Conservation (phyloP, 2,888 invertebrate genomes). For the Sericinus montela region DNA sequence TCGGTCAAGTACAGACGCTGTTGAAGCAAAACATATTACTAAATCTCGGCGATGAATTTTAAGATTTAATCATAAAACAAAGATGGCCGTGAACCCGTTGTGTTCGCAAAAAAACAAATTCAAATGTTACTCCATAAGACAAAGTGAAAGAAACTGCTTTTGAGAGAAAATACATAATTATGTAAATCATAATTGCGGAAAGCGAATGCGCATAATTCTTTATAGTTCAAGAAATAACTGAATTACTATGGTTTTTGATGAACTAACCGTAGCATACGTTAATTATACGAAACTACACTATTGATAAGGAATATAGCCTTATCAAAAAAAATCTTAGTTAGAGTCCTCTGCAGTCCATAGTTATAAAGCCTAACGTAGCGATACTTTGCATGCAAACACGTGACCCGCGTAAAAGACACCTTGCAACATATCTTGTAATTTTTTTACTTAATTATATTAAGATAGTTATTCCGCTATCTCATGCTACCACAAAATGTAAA, state of each 20-base stretch:
- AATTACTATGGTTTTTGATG: slow-evolving; percentile 4
- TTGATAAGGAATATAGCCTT: no score
- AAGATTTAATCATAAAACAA: neutral
- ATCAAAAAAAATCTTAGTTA: no score
- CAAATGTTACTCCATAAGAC: neutral
- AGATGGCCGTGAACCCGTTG: slow-evolving; percentile 1
- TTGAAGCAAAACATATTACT: neutral
- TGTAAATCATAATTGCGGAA: slow-evolving; percentile 5
- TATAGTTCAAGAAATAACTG: neutral
- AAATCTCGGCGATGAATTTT: neutral
- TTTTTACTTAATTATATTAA: no score
- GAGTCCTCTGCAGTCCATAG: no score
- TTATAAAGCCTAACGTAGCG: no score
- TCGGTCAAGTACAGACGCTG: slow-evolving; percentile 11
- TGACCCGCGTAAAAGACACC: no score
- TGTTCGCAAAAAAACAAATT: neutral
- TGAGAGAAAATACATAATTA: slow-evolving; percentile 15
- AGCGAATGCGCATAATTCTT: slow-evolving; percentile 1
- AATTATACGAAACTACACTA: no score
- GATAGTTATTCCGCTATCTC: no score
- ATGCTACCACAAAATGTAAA: no score
- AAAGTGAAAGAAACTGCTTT: slow-evolving; percentile 4
- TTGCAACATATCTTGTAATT: no score
- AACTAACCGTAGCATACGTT: neutral
- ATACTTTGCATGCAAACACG: no score